Conservation (phyloP, 2,888 invertebrate genomes). For the Rhamnusium bicolor region DNA sequence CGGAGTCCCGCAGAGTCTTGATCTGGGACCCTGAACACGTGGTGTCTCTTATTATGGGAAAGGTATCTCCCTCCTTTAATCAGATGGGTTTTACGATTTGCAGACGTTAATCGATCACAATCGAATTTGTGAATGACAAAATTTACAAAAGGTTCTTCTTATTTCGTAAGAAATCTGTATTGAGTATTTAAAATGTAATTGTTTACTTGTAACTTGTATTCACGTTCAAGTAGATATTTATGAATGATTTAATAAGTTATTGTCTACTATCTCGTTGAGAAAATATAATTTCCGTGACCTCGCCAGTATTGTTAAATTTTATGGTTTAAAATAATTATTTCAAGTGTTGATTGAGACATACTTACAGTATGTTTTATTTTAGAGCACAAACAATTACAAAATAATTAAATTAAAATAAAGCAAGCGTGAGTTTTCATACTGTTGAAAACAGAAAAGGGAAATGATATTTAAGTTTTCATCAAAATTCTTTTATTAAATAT, state of each 20-base stretch:
- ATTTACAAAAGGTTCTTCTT: not conserved
- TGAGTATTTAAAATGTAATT: not conserved
- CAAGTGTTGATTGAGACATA: too few species aligned
- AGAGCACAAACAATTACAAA: too few species aligned
- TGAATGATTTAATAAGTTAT: not conserved
- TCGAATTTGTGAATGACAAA: slow-evolving; percentile 30
- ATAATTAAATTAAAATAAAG: too few species aligned
- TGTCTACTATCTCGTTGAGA: too few species aligned
- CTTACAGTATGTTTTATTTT: too few species aligned
- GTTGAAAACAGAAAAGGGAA: too few species aligned
- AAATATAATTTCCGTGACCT: too few species aligned
- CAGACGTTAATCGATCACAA: slow-evolving; percentile 54
- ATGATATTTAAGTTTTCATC: too few species aligned
- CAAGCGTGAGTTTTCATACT: too few species aligned
- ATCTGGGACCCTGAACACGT: slow-evolving; percentile 24
- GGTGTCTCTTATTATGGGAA: slow-evolving; percentile 60
- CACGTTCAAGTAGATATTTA: slow-evolving; percentile 16
- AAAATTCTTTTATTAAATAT: too few species aligned
- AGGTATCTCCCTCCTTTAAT: slow-evolving; percentile 62
- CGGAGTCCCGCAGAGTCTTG: slow-evolving; percentile 22
- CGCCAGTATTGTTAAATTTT: too few species aligned
- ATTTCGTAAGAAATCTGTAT: not conserved
- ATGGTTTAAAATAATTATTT: too few species aligned
- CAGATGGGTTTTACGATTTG: slow-evolving; percentile 54
- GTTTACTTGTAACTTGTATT: slow-evolving; percentile 4